Conservation (phyloP, 2,113 vertebrate genomes). For the Scomber colias region DNA sequence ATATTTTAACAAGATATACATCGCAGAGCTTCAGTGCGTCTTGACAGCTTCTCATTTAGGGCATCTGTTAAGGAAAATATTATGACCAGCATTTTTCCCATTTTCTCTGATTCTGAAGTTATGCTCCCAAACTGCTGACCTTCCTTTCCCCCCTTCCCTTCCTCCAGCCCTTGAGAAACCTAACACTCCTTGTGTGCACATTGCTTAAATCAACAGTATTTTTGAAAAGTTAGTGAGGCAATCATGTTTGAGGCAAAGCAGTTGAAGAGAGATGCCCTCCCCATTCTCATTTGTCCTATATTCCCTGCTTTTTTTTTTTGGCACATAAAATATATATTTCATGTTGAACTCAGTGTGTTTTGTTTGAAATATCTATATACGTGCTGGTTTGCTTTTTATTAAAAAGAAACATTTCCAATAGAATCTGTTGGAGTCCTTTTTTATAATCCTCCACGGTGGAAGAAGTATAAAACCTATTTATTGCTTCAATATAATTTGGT, state of each 20-base stretch:
- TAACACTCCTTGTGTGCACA: slow-evolving; percentile 62
- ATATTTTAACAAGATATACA: slow-evolving; percentile 53
- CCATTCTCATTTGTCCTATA: slow-evolving; percentile 62
- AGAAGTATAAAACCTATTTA: slow-evolving; percentile 64
- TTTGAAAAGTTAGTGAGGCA: slow-evolving; percentile 76
- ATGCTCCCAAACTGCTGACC: slow-evolving; percentile 61
- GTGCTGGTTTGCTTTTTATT: slow-evolving; percentile 69
- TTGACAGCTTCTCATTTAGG: slow-evolving; percentile 39
- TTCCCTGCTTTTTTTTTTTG: slow-evolving; percentile 64
- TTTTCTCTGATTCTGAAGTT: slow-evolving; percentile 60
- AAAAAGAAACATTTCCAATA: slow-evolving; percentile 65
- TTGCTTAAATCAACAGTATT: slow-evolving; percentile 81
- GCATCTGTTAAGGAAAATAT: slow-evolving; percentile 55
- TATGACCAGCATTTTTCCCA: slow-evolving; percentile 48
- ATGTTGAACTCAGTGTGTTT: slow-evolving; percentile 60
- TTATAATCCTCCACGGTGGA: slow-evolving; percentile 57
- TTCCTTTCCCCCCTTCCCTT: slow-evolving; percentile 18
- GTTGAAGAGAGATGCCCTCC: slow-evolving; percentile 39
- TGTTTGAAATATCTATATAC: slow-evolving; percentile 68
- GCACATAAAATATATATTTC: slow-evolving; percentile 65
- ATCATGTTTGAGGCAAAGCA: slow-evolving; percentile 71
- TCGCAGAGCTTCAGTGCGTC: neutral
- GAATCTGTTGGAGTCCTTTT: slow-evolving; percentile 64
- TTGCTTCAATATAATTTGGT: slow-evolving; percentile 43
- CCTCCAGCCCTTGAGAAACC: slow-evolving; percentile 58